A percentile compares a stretch with the other conserved stretches of the same genome.
These are phyloP conservation scores for Caerostris darwini DNA, from an alignment of 1,140 invertebrate species.

Conservation along the genomic window DNA sequence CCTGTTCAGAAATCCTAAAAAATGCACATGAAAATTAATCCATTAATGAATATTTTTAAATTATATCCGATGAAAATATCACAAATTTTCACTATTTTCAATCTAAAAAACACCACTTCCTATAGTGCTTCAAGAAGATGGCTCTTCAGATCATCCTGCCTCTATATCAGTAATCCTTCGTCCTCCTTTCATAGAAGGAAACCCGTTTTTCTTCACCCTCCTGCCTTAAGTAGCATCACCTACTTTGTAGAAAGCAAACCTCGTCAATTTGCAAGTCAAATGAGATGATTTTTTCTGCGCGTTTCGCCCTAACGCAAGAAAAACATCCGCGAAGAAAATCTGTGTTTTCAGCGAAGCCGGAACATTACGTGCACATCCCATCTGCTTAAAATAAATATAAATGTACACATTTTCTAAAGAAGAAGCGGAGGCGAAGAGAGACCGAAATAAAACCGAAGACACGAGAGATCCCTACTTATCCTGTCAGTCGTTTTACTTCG, in stretches of 20 bases:
- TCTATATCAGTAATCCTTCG: no score
- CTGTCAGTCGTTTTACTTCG: neutral
- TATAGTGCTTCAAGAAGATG: neutral
- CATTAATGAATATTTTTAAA: no score
- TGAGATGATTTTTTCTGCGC: neutral
- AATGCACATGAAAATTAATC: no score
- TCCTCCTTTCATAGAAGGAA: neutral
- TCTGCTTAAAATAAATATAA: conserved; percentile 41
- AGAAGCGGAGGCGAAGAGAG: no score
- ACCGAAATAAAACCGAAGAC: neutral
- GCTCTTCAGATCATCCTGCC: neutral
- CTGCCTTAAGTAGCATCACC: neutral
- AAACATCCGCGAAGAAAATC: neutral
- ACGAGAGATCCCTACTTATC: neutral
- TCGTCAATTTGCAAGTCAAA: conserved; percentile 40
- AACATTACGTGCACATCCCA: neutral
- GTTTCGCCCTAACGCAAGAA: neutral
- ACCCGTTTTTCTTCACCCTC: neutral
- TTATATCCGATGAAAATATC: no score
- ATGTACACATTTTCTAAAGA: conserved; percentile 30
- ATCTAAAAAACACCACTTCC: no score
- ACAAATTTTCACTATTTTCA: no score
- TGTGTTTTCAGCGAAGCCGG: neutral
- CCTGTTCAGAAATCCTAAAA: no score
- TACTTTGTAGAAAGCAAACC: neutral